Evolutionary conservation across 2,113 vertebrate species (phyloP).

Genomic region (Vidua chalybeata): DNA sequence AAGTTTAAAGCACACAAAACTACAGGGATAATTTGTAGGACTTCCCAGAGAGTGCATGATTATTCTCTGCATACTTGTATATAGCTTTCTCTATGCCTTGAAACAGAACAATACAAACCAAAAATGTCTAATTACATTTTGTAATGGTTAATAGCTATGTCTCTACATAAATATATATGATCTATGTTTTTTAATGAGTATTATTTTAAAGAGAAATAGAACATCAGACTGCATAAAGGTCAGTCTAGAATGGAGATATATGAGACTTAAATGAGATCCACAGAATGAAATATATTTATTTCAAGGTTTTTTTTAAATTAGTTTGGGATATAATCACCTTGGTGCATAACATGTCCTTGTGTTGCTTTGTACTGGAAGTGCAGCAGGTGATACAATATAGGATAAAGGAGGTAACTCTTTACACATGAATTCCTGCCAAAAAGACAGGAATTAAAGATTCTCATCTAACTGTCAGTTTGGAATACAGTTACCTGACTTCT

Average conservation of each 20-base stretch:
- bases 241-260: neutral
- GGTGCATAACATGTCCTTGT: neutral
- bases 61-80: neutral
- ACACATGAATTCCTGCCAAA: neutral
- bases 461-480: neutral
- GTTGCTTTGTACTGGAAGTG: neutral
- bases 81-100: neutral
- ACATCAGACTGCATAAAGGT: neutral
- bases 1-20: neutral
- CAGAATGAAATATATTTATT: neutral
- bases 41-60: neutral
- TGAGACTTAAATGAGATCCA: neutral
- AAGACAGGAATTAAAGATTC: neutral
- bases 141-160: neutral
- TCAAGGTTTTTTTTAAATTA: neutral
- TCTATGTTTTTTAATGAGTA: neutral
- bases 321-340: neutral
- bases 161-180: neutral
- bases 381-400: neutral
- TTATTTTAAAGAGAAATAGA: slow-evolving; percentile 19
- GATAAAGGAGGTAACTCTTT: neutral
- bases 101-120: neutral
- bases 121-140: neutral
- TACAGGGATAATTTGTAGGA: neutral
- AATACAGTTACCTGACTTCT: neutral